phyloP scores from a whole-genome alignment of 2,888 invertebrate species.

The Ferdinandea cuprea region DNA sequence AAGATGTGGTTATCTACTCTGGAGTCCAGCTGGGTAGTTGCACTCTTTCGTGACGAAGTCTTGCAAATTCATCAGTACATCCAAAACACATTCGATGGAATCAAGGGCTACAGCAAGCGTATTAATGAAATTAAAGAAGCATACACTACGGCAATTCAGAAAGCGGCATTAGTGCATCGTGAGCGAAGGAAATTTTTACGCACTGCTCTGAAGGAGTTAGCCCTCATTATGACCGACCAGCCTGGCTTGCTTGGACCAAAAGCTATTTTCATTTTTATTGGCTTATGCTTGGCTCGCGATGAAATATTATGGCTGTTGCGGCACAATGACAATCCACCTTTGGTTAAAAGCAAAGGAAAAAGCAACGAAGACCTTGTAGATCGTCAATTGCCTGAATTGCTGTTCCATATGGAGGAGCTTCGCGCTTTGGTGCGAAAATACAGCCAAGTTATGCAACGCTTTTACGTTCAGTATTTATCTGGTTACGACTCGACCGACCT shows the following conservation, averaged over 20 bases:
- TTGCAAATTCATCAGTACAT: slow-evolving; percentile 97
- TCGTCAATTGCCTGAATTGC: slow-evolving; percentile 96
- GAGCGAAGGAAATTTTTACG: slow-evolving; percentile 98
- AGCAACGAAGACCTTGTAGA: slow-evolving; percentile 97
- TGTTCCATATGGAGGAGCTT: slow-evolving; percentile 99
- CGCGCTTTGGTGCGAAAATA: slow-evolving; percentile 97
- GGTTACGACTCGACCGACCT: slow-evolving; percentile 97
- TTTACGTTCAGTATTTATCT: slow-evolving; percentile 98
- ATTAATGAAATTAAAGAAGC: slow-evolving; percentile 98
- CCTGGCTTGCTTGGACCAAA: slow-evolving; percentile 98
- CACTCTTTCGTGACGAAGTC: slow-evolving; percentile 98
- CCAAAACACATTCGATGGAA: slow-evolving; percentile 95
- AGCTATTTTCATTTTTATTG: slow-evolving; percentile 97
- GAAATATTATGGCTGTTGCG: slow-evolving; percentile 98
- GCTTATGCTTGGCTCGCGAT: slow-evolving; percentile 96
- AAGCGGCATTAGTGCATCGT: slow-evolving; percentile 95
- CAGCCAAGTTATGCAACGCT: slow-evolving; percentile 97
- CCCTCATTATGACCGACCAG: slow-evolving; percentile 97
- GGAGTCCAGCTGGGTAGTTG: slow-evolving; percentile 96
- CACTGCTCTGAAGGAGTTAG: slow-evolving; percentile 96
- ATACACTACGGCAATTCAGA: slow-evolving; percentile 94
- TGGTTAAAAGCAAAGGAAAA: slow-evolving; percentile 90
- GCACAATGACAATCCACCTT: slow-evolving; percentile 97
- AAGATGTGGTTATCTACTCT: slow-evolving; percentile 96
- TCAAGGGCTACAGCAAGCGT: slow-evolving; percentile 96